Percentiles rank a stretch among this genome's conserved stretches.
These are phyloP conservation scores for Neoscelio sp. DNA, from an alignment of 2,888 invertebrate species.

Conservation along the genomic window DNA sequence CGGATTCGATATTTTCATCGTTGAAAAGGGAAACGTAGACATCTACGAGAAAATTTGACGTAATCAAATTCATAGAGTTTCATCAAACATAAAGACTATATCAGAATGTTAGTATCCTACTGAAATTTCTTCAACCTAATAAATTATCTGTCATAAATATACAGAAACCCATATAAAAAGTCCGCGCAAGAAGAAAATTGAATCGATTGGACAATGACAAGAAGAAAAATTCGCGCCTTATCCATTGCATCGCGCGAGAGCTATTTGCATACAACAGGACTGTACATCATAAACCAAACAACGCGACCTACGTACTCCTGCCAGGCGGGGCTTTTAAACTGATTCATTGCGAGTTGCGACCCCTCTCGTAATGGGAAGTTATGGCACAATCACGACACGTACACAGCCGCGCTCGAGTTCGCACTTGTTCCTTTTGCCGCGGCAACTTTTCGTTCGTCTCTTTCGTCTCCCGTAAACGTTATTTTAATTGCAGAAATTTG, in stretches of 20 bases:
- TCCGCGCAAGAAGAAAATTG: slow-evolving; percentile 11
- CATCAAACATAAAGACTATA: no score
- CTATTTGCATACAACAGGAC: slow-evolving; percentile 78
- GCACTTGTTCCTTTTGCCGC: slow-evolving; percentile 31
- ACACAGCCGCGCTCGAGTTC: slow-evolving; percentile 34
- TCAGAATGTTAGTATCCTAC: no score
- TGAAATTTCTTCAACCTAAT: no score
- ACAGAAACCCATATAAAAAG: no score
- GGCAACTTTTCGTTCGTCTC: slow-evolving; percentile 3
- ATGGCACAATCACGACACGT: slow-evolving; percentile 72
- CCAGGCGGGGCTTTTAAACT: slow-evolving; percentile 78
- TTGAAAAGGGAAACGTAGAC: no score
- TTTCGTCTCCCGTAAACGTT: slow-evolving; percentile 1
- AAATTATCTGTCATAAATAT: no score
- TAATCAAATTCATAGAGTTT: no score
- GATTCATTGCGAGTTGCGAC: slow-evolving; percentile 78
- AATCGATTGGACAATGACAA: slow-evolving; percentile 31
- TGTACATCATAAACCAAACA: slow-evolving; percentile 79
- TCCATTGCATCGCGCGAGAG: slow-evolving; percentile 51
- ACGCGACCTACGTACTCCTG: slow-evolving; percentile 75
- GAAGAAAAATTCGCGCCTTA: slow-evolving; percentile 48
- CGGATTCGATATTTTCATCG: no score
- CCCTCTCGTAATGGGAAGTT: slow-evolving; percentile 77
- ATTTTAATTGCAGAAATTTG: slow-evolving; percentile 32
- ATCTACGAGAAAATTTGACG: no score